Percentiles rank a stretch among this genome's conserved stretches.
phyloP scores from a whole-genome alignment of 2,113 vertebrate genomes.

The Catagonus wagneri region DNA sequence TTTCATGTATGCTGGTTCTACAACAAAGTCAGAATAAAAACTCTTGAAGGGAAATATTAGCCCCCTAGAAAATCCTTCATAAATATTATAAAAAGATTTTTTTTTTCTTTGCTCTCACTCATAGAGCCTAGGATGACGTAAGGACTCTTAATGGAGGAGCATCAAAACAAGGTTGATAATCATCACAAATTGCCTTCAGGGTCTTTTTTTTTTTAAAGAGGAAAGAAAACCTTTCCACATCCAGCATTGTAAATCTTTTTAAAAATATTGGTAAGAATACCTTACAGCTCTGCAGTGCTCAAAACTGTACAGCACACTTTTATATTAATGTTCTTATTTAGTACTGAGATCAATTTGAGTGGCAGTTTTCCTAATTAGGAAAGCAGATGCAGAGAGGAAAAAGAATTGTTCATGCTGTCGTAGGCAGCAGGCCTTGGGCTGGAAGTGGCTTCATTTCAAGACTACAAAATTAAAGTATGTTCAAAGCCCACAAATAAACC shows the following conservation, averaged over 20 bases:
- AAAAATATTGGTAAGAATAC: background rate
- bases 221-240: conserved; percentile 17
- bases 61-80: conserved; percentile 13
- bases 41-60: conserved; percentile 26
- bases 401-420: background rate
- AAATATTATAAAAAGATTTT: background rate
- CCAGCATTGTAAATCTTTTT: background rate
- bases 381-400: background rate
- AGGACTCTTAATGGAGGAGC: background rate
- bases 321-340: conserved; percentile 34
- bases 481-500: background rate
- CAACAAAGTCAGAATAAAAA: conserved; percentile 19
- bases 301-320: background rate
- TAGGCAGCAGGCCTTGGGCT: background rate
- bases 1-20: background rate
- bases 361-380: conserved; percentile 59
- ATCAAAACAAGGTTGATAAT: conserved; percentile 24
- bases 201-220: background rate
- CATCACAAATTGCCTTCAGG: background rate
- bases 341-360: background rate
- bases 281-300: background rate
- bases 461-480: conserved; percentile 43
- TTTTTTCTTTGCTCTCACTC: conserved; percentile 28
- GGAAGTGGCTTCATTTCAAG: conserved; percentile 23
- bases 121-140: background rate